A percentile compares a stretch with the other conserved stretches of the same genome.
Evolutionary conservation across 2,113 vertebrate genomes (phyloP).

Genomic region (Forbesichthys agassizii): DNA sequence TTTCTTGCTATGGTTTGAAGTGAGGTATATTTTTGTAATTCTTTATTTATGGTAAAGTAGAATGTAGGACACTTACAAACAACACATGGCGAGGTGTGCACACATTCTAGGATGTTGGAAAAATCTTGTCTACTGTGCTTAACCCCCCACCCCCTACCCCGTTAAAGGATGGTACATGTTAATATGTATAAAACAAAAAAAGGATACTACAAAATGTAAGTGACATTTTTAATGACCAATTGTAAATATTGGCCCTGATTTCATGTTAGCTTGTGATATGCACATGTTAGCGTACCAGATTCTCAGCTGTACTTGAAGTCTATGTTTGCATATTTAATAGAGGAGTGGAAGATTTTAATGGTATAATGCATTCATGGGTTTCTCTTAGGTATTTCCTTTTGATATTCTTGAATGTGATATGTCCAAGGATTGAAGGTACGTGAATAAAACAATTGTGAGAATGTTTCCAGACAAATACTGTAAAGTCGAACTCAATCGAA

Average conservation of each 20-base stretch:
- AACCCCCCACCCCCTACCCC: slow-evolving; percentile 21
- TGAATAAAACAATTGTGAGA: slow-evolving; percentile 53
- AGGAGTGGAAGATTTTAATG: slow-evolving; percentile 46
- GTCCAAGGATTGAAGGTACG: slow-evolving; percentile 62
- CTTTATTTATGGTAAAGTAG: slow-evolving; percentile 74
- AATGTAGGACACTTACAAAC: slow-evolving; percentile 52
- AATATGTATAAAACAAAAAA: slow-evolving; percentile 61
- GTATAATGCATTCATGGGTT: slow-evolving; percentile 34
- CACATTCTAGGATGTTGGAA: slow-evolving; percentile 33
- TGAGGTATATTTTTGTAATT: slow-evolving; percentile 77
- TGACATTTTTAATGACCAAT: slow-evolving; percentile 39
- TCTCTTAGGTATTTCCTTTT: slow-evolving; percentile 56
- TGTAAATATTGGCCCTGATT: slow-evolving; percentile 64
- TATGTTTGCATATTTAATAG: slow-evolving; percentile 59
- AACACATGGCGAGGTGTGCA: slow-evolving; percentile 20
- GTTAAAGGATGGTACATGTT: slow-evolving; percentile 54
- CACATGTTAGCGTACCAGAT: slow-evolving; percentile 50
- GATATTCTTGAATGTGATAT: slow-evolving; percentile 70
- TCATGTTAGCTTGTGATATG: slow-evolving; percentile 49
- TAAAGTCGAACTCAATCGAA: not conserved
- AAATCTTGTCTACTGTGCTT: slow-evolving; percentile 31
- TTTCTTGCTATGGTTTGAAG: slow-evolving; percentile 63
- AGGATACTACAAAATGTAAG: slow-evolving; percentile 2
- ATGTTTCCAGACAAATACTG: not conserved
- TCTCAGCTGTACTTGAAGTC: slow-evolving; percentile 50